A percentile compares a stretch with the other conserved stretches of the same genome.
Evolutionary conservation across 2,113 vertebrate species (phyloP).

Genomic region (Scalopus aquaticus): DNA sequence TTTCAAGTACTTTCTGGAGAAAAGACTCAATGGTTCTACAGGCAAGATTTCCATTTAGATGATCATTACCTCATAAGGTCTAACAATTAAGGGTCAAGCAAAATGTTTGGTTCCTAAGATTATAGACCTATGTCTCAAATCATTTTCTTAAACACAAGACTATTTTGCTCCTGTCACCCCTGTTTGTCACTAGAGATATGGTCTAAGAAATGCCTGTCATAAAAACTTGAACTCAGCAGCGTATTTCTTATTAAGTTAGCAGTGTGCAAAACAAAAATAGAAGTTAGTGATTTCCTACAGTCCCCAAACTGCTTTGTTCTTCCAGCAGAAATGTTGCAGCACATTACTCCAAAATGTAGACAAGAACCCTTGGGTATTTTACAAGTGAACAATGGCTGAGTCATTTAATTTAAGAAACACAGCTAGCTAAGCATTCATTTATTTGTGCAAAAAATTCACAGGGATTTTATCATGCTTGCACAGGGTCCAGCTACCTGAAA

Average conservation of each 20-base stretch:
- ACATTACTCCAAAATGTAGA: conserved; percentile 66
- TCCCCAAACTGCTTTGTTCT: conserved; percentile 60
- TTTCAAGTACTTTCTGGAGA: not conserved
- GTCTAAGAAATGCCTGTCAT: conserved; percentile 39
- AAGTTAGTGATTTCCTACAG: conserved; percentile 66
- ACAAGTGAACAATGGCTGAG: conserved; percentile 68
- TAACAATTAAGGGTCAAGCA: not conserved
- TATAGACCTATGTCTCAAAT: conserved; percentile 38
- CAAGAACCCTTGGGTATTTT: conserved; percentile 64
- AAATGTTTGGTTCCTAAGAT: conserved; percentile 36
- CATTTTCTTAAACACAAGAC: conserved; percentile 38
- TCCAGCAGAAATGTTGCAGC: conserved; percentile 59
- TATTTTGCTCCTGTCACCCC: conserved; percentile 31
- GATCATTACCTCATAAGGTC: not conserved
- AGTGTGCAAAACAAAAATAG: conserved; percentile 57
- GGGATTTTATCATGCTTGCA: conserved; percentile 70
- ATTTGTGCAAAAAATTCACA: conserved; percentile 71
- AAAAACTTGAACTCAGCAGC: conserved; percentile 38
- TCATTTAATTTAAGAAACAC: conserved; percentile 74
- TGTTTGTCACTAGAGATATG: conserved; percentile 40
- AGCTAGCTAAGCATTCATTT: conserved; percentile 67
- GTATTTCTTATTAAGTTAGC: conserved; percentile 68
- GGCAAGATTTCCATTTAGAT: not conserved
- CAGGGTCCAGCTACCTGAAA: conserved; percentile 66
- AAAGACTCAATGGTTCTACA: not conserved